Percentiles rank a stretch among this genome's conserved stretches.
Evolutionary conservation across 1,140 invertebrate species (phyloP).

Genomic region (Drosophila pachea): DNA sequence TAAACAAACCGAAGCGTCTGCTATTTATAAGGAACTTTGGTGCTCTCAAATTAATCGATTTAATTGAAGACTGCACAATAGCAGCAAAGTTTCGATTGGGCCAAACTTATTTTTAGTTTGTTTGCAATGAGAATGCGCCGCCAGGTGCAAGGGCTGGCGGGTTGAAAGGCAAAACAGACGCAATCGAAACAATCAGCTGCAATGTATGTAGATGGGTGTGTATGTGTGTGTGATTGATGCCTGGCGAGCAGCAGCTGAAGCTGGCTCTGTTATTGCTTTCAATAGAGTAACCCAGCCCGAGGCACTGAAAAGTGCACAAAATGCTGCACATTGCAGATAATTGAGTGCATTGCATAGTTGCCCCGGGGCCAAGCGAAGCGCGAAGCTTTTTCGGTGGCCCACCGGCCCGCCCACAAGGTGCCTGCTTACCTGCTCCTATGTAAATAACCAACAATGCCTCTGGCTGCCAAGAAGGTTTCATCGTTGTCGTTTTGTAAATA

Average conservation of each 20-base stretch:
- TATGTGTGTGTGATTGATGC: slow-evolving; percentile 52
- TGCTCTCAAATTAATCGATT: slow-evolving; percentile 70
- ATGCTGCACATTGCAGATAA: slow-evolving; percentile 54
- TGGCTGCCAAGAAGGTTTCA: slow-evolving; percentile 4
- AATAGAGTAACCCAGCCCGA: slow-evolving; percentile 16
- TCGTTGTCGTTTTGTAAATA: slow-evolving; percentile 58
- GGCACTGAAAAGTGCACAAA: slow-evolving; percentile 58
- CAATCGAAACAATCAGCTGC: slow-evolving; percentile 57
- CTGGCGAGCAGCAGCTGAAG: background rate
- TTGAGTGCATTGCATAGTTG: slow-evolving; percentile 41
- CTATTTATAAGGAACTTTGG: slow-evolving; percentile 35
- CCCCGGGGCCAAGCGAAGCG: slow-evolving; percentile 10
- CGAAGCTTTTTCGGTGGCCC: background rate
- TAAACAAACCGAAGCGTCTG: slow-evolving; percentile 25
- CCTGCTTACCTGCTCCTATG: slow-evolving; percentile 22
- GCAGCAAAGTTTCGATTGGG: slow-evolving; percentile 42
- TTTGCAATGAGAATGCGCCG: slow-evolving; percentile 56
- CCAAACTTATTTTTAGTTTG: slow-evolving; percentile 55
- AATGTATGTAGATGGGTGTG: slow-evolving; percentile 35
- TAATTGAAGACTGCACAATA: slow-evolving; percentile 61
- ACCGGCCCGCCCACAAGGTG: background rate
- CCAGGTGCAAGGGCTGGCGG: slow-evolving; percentile 4
- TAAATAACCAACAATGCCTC: slow-evolving; percentile 30
- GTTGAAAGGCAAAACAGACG: slow-evolving; percentile 10
- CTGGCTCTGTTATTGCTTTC: slow-evolving; percentile 23